These are phyloP conservation scores for Zygogramma bicolorata DNA, from an alignment of 2,888 invertebrate genomes.

Conservation along the genomic window DNA sequence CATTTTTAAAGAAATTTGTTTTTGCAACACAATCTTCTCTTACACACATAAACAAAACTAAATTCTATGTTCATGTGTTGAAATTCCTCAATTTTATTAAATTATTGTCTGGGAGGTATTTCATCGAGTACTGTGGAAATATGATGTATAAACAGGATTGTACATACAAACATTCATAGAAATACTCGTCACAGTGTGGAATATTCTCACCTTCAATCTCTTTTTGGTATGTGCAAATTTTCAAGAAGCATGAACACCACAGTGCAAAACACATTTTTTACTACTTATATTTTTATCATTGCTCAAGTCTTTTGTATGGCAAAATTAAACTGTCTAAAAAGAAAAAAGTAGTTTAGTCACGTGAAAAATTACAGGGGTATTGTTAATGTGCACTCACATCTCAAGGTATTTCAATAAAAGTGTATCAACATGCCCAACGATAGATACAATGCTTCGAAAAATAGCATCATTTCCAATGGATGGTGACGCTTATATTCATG, in stretches of 20 bases:
- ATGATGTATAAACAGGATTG: conserved; percentile 50
- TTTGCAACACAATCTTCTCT: conserved; percentile 52
- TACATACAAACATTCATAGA: conserved; percentile 37
- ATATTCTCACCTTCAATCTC: conserved; percentile 46
- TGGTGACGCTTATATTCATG: no score
- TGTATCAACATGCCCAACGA: no score
- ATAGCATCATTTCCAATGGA: no score
- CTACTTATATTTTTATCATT: conserved; percentile 44
- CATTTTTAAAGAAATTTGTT: conserved; percentile 54
- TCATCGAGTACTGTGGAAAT: conserved; percentile 59
- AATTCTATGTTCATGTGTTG: conserved; percentile 45
- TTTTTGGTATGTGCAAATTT: conserved; percentile 48
- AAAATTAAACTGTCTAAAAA: conserved; percentile 59
- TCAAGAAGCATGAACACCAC: conserved; percentile 49
- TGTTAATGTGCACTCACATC: neutral
- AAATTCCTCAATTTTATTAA: conserved; percentile 49
- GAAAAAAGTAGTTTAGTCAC: conserved; percentile 55
- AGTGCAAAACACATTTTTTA: conserved; percentile 52
- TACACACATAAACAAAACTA: conserved; percentile 53
- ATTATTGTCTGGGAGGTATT: conserved; percentile 49
- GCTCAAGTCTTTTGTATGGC: conserved; percentile 48
- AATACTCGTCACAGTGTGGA: conserved; percentile 27
- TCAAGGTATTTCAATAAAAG: no score
- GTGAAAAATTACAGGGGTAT: neutral
- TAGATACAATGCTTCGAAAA: no score